These are phyloP conservation scores for Holotrichia oblita DNA, from an alignment of 1,140 invertebrate genomes.

Conservation along the genomic window DNA sequence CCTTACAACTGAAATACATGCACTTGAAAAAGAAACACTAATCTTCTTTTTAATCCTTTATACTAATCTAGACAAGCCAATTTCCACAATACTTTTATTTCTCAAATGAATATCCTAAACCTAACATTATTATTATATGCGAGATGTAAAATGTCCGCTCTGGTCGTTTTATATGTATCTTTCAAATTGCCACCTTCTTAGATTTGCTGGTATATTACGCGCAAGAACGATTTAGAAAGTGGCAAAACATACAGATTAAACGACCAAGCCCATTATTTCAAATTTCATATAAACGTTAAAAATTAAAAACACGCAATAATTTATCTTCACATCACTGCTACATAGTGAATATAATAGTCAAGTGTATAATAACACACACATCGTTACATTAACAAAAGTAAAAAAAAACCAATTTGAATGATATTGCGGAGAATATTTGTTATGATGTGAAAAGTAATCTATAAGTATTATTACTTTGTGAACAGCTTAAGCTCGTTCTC, in stretches of 20 bases:
- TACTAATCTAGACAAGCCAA: constrained; percentile 1
- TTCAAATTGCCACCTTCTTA: too few relatives aligned
- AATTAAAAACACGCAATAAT: constrained; percentile 23
- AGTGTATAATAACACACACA: constrained; percentile 16
- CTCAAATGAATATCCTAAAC: neutral
- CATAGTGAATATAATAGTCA: neutral
- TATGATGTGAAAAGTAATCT: constrained; percentile 10
- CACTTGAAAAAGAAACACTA: neutral
- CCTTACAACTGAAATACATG: neutral
- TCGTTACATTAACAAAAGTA: neutral
- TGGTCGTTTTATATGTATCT: too few relatives aligned
- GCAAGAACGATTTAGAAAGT: too few relatives aligned
- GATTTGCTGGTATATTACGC: too few relatives aligned
- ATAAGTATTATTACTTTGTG: neutral
- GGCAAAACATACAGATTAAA: too few relatives aligned
- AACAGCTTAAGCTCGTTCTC: constrained; percentile 77
- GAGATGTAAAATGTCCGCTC: neutral
- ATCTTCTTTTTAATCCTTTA: neutral
- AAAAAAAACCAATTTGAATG: constrained; percentile 28
- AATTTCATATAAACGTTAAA: neutral
- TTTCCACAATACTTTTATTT: neutral
- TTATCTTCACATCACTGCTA: neutral
- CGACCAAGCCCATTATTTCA: neutral
- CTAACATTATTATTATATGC: constrained; percentile 4
- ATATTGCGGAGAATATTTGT: constrained; percentile 23